Base-by-base conservation (phyloP, 1,140 invertebrate species). In the Nasonia giraulti region DNA sequence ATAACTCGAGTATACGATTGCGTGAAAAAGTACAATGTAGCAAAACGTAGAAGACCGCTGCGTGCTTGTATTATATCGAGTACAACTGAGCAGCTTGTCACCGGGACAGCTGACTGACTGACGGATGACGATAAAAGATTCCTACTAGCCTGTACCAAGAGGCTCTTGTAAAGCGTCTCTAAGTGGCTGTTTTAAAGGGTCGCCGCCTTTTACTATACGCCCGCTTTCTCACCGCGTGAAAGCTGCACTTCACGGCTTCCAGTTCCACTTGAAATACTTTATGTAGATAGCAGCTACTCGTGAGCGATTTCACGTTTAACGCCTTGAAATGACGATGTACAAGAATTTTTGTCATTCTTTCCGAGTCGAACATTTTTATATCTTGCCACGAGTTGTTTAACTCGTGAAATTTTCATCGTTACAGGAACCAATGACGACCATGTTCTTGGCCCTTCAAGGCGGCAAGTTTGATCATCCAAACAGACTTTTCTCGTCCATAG, bases 391-490 rank as follows among this genome's bases (percentile, higher is more conserved):
- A 5, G 27, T 73, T 20, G 23, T 73, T 73, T 12, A 37, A 27
- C 27, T 7, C n/a, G 27, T 27, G 27, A 8, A 11, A 71, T 74
- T 37, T 20, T 74, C n/a, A 81, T 87, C 84, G 83, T 91, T 92
- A 2, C 90, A 98, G 96, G 99, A 99, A 93, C 99, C 99, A 1
- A 99, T 99, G 94, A 99, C 99, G 1, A 98, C 98, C 6, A 98
- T 99, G 97, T 99, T 99, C 93, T 93, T 99, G 86, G 97, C 98
- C 20, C 94, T 99, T n/a, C 99, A 99, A 95, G 98, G 98, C 78
- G 99, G 98, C 33, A 99, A 99, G 91, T 99, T 99, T 93, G 99
- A 99, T 91, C 98, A 99, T 93, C 98, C 99, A 0, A 98, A 99
- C 91, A 93, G 99, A 84, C 94, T 99, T 12, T 99, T 99, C 93